phyloP scores from a whole-genome alignment of 2,113 vertebrate genomes.

The Sapayoa aenigma region DNA sequence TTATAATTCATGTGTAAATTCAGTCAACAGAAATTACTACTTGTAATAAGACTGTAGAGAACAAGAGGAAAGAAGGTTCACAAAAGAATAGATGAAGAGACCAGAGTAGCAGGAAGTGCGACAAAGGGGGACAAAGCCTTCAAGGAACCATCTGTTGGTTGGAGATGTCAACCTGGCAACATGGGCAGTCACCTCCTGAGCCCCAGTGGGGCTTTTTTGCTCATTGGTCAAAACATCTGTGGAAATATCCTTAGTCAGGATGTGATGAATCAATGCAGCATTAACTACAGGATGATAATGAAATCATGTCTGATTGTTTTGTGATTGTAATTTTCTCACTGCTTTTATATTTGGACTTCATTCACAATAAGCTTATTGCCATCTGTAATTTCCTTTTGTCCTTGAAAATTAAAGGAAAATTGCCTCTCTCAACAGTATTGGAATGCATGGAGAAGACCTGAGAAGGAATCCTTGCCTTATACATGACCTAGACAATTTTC shows the following conservation, averaged over 20 bases:
- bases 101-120: neutral
- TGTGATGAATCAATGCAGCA: neutral
- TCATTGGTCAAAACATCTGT: neutral
- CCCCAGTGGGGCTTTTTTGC: neutral
- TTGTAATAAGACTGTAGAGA: neutral
- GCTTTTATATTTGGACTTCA: neutral
- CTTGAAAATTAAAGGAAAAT: neutral
- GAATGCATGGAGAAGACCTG: neutral
- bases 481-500: neutral
- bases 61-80: neutral
- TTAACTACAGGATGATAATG: neutral
- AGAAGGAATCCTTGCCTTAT: neutral
- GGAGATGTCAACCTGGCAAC: fast-evolving
- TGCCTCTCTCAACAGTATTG: neutral
- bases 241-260: neutral
- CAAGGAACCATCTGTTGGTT: neutral
- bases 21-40: neutral
- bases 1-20: neutral
- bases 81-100: neutral
- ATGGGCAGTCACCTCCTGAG: neutral
- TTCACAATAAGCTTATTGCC: neutral
- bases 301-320: neutral
- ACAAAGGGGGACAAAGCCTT: neutral
- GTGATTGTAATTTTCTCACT: neutral
- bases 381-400: neutral